Percentiles rank a stretch among this genome's conserved stretches.
These are phyloP conservation scores for Aix galericulata DNA, from an alignment of 2,113 vertebrate genomes.

Conservation along the genomic window DNA sequence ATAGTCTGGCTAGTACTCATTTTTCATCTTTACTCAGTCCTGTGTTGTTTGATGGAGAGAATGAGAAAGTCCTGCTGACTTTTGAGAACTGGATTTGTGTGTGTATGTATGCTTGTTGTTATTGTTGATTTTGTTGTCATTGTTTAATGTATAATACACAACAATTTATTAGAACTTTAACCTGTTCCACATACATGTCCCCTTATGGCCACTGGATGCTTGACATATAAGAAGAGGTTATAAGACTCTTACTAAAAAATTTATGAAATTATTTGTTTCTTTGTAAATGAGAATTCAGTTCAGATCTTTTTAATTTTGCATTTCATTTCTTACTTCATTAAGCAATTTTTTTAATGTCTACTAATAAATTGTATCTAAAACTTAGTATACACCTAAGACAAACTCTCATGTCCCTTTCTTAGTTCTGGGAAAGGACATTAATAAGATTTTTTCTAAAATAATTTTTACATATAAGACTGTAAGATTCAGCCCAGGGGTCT, in stretches of 20 bases:
- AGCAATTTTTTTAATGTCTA: neutral
- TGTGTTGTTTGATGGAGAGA: neutral
- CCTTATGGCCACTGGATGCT: neutral
- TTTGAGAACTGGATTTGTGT: neutral
- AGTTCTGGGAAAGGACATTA: neutral
- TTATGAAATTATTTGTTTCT: neutral
- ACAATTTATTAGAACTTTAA: neutral
- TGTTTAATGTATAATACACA: neutral
- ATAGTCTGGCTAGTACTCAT: neutral
- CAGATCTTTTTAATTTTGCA: neutral
- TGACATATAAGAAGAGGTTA: neutral
- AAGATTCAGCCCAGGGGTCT: neutral
- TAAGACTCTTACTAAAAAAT: neutral
- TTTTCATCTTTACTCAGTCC: neutral
- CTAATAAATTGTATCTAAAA: neutral
- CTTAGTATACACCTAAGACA: neutral
- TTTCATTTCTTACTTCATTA: neutral
- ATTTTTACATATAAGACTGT: neutral
- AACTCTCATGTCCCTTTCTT: neutral
- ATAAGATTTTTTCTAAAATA: neutral
- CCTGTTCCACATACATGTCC: neutral
- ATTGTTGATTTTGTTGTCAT: fast-evolving
- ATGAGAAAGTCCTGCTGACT: neutral
- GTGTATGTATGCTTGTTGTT: neutral
- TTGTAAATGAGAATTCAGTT: neutral